Evolutionary conservation across 2,113 vertebrate genomes (phyloP).

Genomic region (Turnix velox): DNA sequence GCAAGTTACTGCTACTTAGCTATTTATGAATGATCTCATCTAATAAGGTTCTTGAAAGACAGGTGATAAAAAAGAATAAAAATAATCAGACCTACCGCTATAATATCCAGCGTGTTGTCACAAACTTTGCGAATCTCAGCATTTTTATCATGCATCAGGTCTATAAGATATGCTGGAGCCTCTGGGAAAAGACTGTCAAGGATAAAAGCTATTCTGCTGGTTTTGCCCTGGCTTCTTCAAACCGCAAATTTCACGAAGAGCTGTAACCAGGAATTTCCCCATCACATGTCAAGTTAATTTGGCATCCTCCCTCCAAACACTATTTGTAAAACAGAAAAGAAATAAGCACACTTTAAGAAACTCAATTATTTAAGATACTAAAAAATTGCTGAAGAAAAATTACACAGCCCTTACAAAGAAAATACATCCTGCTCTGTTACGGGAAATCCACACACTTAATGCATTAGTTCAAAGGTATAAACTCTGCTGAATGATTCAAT

Average conservation of each 20-base stretch:
- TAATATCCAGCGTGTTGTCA: constrained; percentile 95
- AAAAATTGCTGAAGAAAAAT: neutral
- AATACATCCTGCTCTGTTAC: neutral
- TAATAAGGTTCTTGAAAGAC: neutral
- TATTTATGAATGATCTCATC: neutral
- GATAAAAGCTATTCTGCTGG: constrained; percentile 20
- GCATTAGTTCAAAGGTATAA: neutral
- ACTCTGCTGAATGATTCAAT: neutral
- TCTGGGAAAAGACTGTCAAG: constrained; percentile 80
- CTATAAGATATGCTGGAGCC: constrained; percentile 94
- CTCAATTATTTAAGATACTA: neutral
- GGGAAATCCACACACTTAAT: neutral
- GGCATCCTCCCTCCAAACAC: neutral
- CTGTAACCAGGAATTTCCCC: neutral
- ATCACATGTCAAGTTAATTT: neutral
- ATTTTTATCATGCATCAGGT: constrained; percentile 97
- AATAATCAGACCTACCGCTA: constrained; percentile 82
- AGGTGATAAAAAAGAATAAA: neutral
- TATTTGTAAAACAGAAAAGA: neutral
- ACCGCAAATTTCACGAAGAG: neutral
- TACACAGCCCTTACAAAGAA: neutral
- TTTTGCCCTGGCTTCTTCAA: neutral
- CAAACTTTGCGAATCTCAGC: constrained; percentile 94
- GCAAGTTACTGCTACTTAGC: neutral
- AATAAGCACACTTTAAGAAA: neutral